phyloP scores from a whole-genome alignment of 2,113 vertebrate species.

The Numida meleagris region DNA sequence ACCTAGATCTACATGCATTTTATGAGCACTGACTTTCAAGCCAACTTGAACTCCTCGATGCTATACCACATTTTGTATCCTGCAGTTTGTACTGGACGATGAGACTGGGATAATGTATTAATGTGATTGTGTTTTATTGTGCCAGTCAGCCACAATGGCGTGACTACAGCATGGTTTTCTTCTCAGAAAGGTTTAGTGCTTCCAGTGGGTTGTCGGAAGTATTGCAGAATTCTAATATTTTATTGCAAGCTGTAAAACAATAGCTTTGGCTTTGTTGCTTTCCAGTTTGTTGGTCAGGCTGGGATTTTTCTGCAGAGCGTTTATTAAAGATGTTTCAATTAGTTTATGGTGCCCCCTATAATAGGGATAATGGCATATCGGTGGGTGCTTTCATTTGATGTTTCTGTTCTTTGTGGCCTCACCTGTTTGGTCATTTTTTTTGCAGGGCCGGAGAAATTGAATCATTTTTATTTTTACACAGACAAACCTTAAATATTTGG shows the following conservation, averaged over 20 bases:
- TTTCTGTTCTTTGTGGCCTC: neutral
- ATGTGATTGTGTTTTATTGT: neutral
- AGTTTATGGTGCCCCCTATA: neutral
- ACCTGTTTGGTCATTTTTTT: neutral
- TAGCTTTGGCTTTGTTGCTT: neutral
- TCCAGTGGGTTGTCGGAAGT: neutral
- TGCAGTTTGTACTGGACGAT: neutral
- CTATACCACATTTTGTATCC: neutral
- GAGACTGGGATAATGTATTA: neutral
- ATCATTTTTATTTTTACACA: neutral
- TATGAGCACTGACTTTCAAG: neutral
- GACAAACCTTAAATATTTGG: neutral
- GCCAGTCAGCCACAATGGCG: neutral
- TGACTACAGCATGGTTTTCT: fast-evolving
- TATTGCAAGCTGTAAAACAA: neutral
- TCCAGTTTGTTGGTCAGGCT: neutral
- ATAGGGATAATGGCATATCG: neutral
- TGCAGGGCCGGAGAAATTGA: fast-evolving
- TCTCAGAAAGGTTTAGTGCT: neutral
- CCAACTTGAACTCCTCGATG: fast-evolving
- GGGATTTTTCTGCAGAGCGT: neutral
- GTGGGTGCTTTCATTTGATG: fast-evolving
- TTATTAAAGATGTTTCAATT: neutral
- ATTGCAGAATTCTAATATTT: neutral
- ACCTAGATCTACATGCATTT: neutral